A percentile compares a stretch with the other conserved stretches of the same genome.
Conservation (phyloP, 2,113 vertebrate genomes). For the Entelurus aequoreus region DNA sequence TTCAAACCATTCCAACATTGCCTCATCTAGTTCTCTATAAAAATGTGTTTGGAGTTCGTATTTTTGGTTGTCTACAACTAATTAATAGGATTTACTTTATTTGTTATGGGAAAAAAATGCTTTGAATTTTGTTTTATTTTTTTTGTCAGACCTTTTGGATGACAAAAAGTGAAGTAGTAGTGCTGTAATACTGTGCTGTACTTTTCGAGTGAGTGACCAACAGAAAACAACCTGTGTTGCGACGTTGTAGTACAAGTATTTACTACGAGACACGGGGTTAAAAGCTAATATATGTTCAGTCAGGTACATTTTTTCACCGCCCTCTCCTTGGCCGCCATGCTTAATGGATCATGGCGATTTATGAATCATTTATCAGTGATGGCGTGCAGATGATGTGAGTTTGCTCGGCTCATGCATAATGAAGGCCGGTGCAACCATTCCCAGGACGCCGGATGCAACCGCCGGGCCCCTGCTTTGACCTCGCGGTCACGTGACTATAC, state of each 20-base stretch:
- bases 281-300: neutral
- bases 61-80: too few relatives aligned
- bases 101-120: too few relatives aligned
- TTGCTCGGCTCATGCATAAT: constrained; percentile 58
- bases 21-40: too few relatives aligned
- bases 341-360: constrained; percentile 46
- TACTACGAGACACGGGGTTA: neutral
- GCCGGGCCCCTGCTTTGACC: neutral
- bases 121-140: too few relatives aligned
- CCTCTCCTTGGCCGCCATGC: neutral
- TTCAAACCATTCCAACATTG: too few relatives aligned
- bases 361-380: constrained; percentile 61
- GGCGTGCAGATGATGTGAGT: constrained; percentile 57
- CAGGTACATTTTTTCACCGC: neutral
- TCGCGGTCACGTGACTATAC: neutral
- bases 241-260: too few relatives aligned
- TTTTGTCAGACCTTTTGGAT: too few relatives aligned
- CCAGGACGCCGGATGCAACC: constrained; percentile 26
- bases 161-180: too few relatives aligned
- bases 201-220: neutral
- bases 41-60: too few relatives aligned
- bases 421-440: constrained; percentile 35
- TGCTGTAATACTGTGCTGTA: too few relatives aligned
- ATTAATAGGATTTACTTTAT: too few relatives aligned
- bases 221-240: neutral